These are phyloP conservation scores for Diacarnus erythraeanus DNA, from an alignment of 37 sponge, comb jelly and placozoan genomes.

Conservation along the genomic window DNA sequence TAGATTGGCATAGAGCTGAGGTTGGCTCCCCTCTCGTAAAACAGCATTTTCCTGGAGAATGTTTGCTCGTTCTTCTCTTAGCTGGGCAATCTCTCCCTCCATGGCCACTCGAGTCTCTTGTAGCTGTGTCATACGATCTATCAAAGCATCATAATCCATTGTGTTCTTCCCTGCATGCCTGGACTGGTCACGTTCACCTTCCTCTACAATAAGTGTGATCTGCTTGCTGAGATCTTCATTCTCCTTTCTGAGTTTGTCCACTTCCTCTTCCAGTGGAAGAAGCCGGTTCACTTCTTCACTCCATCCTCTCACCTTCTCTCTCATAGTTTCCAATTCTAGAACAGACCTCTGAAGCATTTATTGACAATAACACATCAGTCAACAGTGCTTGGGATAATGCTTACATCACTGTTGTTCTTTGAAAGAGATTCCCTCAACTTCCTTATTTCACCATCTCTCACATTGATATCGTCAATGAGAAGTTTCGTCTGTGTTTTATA, in stretches of 20 bases:
- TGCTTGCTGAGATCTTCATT: slow-evolving; percentile 3
- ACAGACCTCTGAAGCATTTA: neutral
- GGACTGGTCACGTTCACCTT: neutral
- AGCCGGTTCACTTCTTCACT: slow-evolving; percentile 34
- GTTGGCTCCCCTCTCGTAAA: slow-evolving; percentile 28
- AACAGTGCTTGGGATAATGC: neutral
- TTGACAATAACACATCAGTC: neutral
- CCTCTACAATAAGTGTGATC: neutral
- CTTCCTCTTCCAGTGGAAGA: slow-evolving; percentile 14
- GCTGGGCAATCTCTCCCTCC: slow-evolving; percentile 36
- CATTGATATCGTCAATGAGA: slow-evolving; percentile 18
- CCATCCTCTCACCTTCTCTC: slow-evolving; percentile 45
- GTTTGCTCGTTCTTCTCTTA: slow-evolving; percentile 39
- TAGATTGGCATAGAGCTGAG: slow-evolving; percentile 39
- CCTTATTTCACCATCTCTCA: slow-evolving; percentile 14
- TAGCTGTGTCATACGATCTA: slow-evolving; percentile 13
- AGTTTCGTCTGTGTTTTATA: slow-evolving; percentile 27
- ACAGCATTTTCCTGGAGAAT: slow-evolving; percentile 31
- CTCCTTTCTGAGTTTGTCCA: neutral
- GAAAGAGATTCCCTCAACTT: neutral
- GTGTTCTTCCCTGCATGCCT: neutral
- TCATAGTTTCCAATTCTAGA: slow-evolving; percentile 51
- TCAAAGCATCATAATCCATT: slow-evolving; percentile 18
- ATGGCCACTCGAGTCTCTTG: slow-evolving; percentile 38
- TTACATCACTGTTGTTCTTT: slow-evolving; percentile 7